These are phyloP conservation scores for Typhlichthys eigenmanni DNA, from an alignment of 2,797 vertebrate genomes.

Conservation along the genomic window DNA sequence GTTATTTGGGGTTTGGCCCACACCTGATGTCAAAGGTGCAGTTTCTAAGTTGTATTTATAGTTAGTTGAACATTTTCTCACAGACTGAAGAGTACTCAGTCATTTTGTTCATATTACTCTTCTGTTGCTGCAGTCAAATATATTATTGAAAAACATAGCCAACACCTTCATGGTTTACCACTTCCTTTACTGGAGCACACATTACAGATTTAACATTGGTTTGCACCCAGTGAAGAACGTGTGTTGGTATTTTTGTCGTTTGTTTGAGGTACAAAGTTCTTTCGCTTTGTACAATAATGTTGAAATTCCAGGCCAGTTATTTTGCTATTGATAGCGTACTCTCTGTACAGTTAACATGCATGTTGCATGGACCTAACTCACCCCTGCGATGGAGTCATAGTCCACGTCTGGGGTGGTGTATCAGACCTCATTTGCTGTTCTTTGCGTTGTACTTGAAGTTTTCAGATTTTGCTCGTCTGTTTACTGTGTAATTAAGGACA, in stretches of 20 bases:
- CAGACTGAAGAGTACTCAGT: neutral
- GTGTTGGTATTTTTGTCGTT: constrained; percentile 27
- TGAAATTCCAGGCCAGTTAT: constrained; percentile 16
- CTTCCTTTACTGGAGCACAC: neutral
- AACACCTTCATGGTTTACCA: neutral
- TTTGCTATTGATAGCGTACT: constrained; percentile 14
- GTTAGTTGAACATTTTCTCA: neutral
- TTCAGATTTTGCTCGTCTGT: constrained; percentile 14
- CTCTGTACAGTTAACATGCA: constrained; percentile 47
- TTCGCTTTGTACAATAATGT: constrained; percentile 22
- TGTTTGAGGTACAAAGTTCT: constrained; percentile 17
- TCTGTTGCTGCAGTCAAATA: constrained; percentile 6
- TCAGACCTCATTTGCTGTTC: constrained; percentile 43
- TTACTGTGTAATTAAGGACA: constrained; percentile 17
- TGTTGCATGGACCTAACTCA: constrained; percentile 56
- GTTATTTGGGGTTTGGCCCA: constrained; percentile 4
- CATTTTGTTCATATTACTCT: neutral
- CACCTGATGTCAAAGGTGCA: constrained; percentile 1
- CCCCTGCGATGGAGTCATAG: constrained; percentile 31
- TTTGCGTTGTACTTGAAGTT: constrained; percentile 42
- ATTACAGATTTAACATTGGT: constrained; percentile 1
- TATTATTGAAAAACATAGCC: neutral
- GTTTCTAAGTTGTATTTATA: constrained; percentile 4
- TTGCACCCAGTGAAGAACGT: constrained; percentile 9
- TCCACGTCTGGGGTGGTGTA: constrained; percentile 22